phyloP scores from a whole-genome alignment of 2,888 invertebrate species.

The Pammene aurita region DNA sequence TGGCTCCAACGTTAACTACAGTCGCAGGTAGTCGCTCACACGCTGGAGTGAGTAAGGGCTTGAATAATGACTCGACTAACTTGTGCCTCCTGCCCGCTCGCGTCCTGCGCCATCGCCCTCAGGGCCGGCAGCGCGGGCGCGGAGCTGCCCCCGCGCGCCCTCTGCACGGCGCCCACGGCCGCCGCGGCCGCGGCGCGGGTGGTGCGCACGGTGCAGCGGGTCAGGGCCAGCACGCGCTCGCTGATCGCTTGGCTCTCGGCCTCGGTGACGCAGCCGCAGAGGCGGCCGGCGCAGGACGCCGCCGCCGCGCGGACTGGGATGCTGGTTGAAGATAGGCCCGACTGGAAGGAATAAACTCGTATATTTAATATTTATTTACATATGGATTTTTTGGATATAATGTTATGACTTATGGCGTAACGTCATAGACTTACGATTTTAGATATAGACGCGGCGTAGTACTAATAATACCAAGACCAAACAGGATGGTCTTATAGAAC shows the following conservation, averaged over 20 bases:
- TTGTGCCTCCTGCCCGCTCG: conserved; percentile 86
- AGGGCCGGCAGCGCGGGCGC: conserved; percentile 98
- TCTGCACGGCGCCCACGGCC: conserved; percentile 97
- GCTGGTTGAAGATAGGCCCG: conserved; percentile 89
- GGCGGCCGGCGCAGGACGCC: conserved; percentile 96
- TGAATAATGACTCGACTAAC: background rate
- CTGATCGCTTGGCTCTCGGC: conserved; percentile 68
- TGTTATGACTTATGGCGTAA: too few species aligned
- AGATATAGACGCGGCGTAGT: too few species aligned
- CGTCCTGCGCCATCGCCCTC: conserved; percentile 96
- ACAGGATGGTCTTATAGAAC: too few species aligned
- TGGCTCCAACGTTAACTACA: too few species aligned
- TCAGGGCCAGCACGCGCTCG: conserved; percentile 65
- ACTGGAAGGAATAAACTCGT: conserved; percentile 62
- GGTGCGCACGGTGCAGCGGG: conserved; percentile 57
- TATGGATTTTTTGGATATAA: too few species aligned
- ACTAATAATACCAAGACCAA: too few species aligned
- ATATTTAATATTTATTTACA: too few species aligned
- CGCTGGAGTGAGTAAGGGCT: too few species aligned
- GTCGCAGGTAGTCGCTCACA: too few species aligned
- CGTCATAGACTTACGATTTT: too few species aligned
- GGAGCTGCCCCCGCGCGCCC: conserved; percentile 97
- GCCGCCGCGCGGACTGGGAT: conserved; percentile 95
- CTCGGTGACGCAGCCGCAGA: conserved; percentile 78
- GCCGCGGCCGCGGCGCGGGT: conserved; percentile 80